A percentile compares a stretch with the other conserved stretches of the same genome.
Conservation (phyloP, 2,797 vertebrate species). For the Sitta carolinensis region DNA sequence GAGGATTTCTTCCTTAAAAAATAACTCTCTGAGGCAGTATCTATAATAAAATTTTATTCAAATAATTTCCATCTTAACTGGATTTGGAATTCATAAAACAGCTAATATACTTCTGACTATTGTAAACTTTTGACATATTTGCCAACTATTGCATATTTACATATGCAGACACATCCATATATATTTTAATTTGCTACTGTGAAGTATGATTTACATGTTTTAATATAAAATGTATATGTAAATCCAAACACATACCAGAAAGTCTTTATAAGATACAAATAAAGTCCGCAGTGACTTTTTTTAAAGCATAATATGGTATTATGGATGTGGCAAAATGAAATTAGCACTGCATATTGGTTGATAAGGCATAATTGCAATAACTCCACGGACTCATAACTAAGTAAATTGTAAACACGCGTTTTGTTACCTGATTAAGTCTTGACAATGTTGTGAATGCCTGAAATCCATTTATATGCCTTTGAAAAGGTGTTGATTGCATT, state of each 20-base stretch:
- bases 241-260: neutral
- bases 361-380: neutral
- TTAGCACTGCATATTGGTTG: neutral
- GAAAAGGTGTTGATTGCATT: neutral
- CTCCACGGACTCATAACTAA: neutral
- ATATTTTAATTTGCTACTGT: neutral
- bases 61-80: neutral
- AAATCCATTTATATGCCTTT: neutral
- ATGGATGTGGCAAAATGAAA: neutral
- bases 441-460: neutral
- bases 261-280: neutral
- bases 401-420: neutral
- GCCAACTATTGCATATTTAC: neutral
- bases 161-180: fast-evolving
- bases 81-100: neutral
- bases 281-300: neutral
- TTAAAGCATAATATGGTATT: neutral
- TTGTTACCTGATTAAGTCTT: neutral
- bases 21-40: neutral
- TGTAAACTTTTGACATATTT: neutral
- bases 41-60: neutral
- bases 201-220: neutral
- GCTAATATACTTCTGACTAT: neutral
- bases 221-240: neutral
- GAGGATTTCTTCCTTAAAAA: neutral